These are phyloP conservation scores for Coreius guichenoti DNA, from an alignment of 2,797 vertebrate genomes.

Conservation along the genomic window DNA sequence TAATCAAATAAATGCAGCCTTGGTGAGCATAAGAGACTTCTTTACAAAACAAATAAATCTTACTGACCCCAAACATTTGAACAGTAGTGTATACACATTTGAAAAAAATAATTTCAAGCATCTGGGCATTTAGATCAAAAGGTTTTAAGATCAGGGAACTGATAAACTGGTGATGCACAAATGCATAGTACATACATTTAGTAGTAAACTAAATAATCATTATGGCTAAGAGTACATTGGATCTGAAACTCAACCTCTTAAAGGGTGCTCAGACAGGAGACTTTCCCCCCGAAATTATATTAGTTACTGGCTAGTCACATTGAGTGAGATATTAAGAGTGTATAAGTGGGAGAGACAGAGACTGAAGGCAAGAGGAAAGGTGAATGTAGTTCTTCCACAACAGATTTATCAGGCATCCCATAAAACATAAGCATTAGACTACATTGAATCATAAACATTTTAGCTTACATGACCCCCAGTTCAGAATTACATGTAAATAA, in stretches of 20 bases:
- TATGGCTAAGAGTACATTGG: neutral
- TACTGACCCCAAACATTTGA: neutral
- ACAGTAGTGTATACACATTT: neutral
- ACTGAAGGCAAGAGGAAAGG: neutral
- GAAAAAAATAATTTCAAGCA: neutral
- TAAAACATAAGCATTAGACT: constrained; percentile 9
- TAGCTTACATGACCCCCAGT: neutral
- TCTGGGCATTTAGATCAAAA: neutral
- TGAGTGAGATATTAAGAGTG: constrained; percentile 9
- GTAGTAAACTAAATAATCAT: neutral
- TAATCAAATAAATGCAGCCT: neutral
- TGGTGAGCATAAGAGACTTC: neutral
- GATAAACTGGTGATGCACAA: neutral
- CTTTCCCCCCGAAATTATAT: constrained; percentile 19
- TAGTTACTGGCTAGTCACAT: neutral
- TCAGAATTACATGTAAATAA: neutral
- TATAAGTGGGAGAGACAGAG: neutral
- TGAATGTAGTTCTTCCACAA: neutral
- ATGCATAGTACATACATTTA: neutral
- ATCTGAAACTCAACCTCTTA: constrained; percentile 17
- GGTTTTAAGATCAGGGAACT: neutral
- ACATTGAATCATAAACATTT: neutral
- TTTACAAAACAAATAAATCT: neutral
- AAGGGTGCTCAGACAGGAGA: constrained; percentile 13
- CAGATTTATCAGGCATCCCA: constrained; percentile 3